Base-by-base conservation (phyloP, 2,113 vertebrate species). In the Malurus melanocephalus region DNA sequence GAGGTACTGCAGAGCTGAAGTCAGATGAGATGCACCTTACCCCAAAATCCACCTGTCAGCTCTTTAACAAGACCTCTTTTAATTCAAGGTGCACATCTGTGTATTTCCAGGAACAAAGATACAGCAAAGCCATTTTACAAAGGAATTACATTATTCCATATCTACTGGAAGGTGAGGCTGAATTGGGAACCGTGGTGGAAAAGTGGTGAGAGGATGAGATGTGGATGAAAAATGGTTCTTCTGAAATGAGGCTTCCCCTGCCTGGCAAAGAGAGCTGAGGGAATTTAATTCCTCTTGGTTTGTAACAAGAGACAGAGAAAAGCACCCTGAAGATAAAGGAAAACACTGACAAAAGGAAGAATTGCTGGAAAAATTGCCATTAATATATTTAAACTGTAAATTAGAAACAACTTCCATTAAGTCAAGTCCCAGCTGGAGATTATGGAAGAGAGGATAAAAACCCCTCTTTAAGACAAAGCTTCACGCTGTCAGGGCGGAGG, bases 381-480 rank as follows among this genome's bases (percentile, higher is more conserved):
- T 81, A 81, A 65, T 90, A n/a, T 38, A 81, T 86, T 93, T 84
- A 92, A 95, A 33, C 38, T 61, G 66, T 61, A 32, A 79, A 80
- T 84, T 86, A 76, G 65, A 71, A 88, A 67, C 16, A 75, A 38
- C 24, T 68, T 75, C 22, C 53, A 45, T 52, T 64, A 72, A 68
- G 57, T 83, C 35, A 51, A 66, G 30, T 84, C 46, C 45, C 73
- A 62, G 49, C 3, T 80, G 53, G 61, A 78, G 22, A 55, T 75
- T 83, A 68, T 80, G 91, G 59, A 57, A 64, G 12, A 75, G 18
- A 60, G 6, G 51, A 5, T 35, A 87, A 32, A 52, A 28, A 16
- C 2, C 2, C 0, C 22, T 56, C 9, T 65, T 46, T 27, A 68
- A 65, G 53, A 55, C 0, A 72, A 51, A 73, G 26, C 26, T 84